A percentile compares a stretch with the other conserved stretches of the same genome.
phyloP scores from a whole-genome alignment of 37 sponge, comb jelly and placozoan species.

The Aphrocallistes beatrix region DNA sequence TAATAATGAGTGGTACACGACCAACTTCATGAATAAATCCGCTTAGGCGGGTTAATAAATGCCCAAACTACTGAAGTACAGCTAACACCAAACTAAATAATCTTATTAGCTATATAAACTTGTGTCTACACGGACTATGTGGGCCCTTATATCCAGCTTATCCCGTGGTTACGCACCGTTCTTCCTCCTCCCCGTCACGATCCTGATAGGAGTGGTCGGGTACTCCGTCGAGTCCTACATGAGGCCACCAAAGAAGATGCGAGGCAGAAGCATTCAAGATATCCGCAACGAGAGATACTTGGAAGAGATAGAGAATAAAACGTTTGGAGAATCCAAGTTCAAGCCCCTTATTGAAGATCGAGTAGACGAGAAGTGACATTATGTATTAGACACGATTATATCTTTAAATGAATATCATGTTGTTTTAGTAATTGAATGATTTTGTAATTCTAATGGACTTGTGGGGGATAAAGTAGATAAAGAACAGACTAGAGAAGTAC shows the following conservation, averaged over 20 bases:
- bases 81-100: too few species aligned
- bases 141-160: neutral
- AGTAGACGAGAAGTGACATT: neutral
- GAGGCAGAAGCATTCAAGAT: neutral
- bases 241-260: neutral
- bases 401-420: neutral
- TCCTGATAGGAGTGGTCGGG: neutral
- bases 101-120: neutral
- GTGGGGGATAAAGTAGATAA: too few species aligned
- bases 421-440: neutral
- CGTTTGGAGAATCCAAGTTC: conserved; percentile 13
- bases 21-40: too few species aligned
- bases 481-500: too few species aligned
- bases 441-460: neutral
- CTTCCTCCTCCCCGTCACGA: neutral
- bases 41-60: too few species aligned
- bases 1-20: too few species aligned
- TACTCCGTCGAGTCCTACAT: neutral
- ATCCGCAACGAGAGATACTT: conserved; percentile 6
- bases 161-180: neutral
- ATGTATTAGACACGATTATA: too few species aligned
- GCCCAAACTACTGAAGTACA: too few species aligned
- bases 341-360: conserved; percentile 8
- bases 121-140: neutral
- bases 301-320: neutral